phyloP scores from a whole-genome alignment of 2,888 invertebrate genomes.

The Amaurobius ferox region DNA sequence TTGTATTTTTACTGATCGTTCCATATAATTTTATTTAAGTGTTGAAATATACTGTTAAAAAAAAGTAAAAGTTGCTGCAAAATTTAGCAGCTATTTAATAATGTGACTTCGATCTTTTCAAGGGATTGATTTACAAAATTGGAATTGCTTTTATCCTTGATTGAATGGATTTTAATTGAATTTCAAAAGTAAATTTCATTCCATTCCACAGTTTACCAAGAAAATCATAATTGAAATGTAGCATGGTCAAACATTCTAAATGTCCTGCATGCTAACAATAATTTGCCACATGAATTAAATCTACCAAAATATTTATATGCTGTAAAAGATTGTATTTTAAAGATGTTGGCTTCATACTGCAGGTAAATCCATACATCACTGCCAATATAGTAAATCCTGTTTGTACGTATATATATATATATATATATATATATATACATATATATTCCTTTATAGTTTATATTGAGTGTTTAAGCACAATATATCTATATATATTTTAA shows the following conservation, averaged over 20 bases:
- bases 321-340: too few relatives aligned
- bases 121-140: too few relatives aligned
- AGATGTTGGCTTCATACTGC: neutral
- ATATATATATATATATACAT: neutral
- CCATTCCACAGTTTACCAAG: too few relatives aligned
- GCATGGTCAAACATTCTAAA: too few relatives aligned
- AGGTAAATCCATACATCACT: neutral
- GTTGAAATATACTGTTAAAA: neutral
- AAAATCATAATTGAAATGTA: too few relatives aligned
- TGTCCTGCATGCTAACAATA: too few relatives aligned
- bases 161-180: too few relatives aligned
- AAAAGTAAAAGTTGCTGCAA: neutral
- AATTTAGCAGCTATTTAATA: neutral
- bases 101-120: too few relatives aligned
- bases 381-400: neutral
- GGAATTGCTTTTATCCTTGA: too few relatives aligned
- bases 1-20: constrained; percentile 12
- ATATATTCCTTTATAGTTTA: neutral
- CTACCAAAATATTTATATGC: too few relatives aligned
- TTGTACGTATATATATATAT: neutral
- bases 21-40: neutral
- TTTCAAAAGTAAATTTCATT: too few relatives aligned
- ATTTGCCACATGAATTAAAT: too few relatives aligned
- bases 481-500: neutral
- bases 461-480: neutral